A percentile compares a stretch with the other conserved stretches of the same genome.
Conservation (phyloP, 2,113 vertebrate genomes). For the Chionomys nivalis region DNA sequence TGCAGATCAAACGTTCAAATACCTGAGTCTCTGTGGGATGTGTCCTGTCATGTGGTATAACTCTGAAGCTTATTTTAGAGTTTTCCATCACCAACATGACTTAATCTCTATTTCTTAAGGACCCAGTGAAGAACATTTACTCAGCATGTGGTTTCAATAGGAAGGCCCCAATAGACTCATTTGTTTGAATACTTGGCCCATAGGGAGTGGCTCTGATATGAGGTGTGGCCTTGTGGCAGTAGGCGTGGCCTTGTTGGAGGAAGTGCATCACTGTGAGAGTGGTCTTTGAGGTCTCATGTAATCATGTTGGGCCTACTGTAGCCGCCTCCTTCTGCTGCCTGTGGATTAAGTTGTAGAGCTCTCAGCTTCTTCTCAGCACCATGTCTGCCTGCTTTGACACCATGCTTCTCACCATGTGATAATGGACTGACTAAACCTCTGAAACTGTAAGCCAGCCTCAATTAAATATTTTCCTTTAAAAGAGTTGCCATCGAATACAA, state of each 20-base stretch:
- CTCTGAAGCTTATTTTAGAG: constrained; percentile 53
- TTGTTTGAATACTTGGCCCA: background rate
- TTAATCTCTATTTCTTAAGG: constrained; percentile 24
- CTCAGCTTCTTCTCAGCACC: background rate
- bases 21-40: background rate
- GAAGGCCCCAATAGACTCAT: background rate
- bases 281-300: background rate
- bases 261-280: background rate
- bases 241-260: too few relatives aligned
- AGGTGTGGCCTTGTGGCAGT: too few relatives aligned
- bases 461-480: background rate
- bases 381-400: background rate
- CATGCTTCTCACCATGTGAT: background rate
- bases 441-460: background rate
- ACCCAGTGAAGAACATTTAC: background rate
- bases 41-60: constrained; percentile 59
- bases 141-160: background rate
- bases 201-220: too few relatives aligned
- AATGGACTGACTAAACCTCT: background rate
- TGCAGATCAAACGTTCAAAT: background rate
- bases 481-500: background rate
- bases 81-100: constrained; percentile 56
- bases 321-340: background rate
- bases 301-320: background rate
- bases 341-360: background rate